Conservation (phyloP, 2,888 invertebrate species). For the Rhogogaster chlorosoma region DNA sequence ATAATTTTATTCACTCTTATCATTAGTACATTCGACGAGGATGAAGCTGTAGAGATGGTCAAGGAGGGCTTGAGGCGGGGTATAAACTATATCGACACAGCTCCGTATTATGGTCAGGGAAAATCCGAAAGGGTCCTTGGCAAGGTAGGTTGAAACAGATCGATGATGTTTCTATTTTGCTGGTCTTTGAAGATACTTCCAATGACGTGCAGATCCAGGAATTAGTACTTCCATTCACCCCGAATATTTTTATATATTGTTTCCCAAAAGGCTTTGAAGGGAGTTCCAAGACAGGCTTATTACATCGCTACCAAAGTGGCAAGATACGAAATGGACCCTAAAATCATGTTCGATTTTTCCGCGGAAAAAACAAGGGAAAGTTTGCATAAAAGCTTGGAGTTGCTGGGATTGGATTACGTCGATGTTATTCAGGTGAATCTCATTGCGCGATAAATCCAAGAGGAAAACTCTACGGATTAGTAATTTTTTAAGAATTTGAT, state of each 20-base stretch:
- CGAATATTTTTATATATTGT: not conserved
- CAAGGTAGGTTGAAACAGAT: conserved; percentile 80
- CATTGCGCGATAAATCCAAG: too few species aligned
- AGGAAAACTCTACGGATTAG: not conserved
- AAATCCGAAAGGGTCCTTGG: conserved; percentile 91
- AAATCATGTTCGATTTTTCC: conserved; percentile 93
- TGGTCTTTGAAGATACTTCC: not conserved
- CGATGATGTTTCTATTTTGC: not conserved
- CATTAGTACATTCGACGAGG: conserved; percentile 83
- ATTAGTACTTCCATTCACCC: not conserved
- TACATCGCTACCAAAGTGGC: conserved; percentile 96
- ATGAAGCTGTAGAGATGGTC: conserved; percentile 85
- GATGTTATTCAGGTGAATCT: conserved; percentile 91
- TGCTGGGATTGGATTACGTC: conserved; percentile 89
- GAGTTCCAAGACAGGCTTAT: conserved; percentile 89
- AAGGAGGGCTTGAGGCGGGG: conserved; percentile 87
- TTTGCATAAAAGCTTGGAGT: conserved; percentile 86
- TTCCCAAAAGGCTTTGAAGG: conserved; percentile 83
- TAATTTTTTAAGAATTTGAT: not conserved
- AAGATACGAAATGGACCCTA: conserved; percentile 86
- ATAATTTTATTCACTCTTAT: conserved; percentile 44
- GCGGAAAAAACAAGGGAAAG: conserved; percentile 86
- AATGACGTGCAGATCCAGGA: not conserved
- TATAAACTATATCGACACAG: conserved; percentile 95
- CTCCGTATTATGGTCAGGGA: conserved; percentile 96